A percentile compares a stretch with the other conserved stretches of the same genome.
phyloP scores from a whole-genome alignment of 1,140 invertebrate species.

The Pomacea maculata region DNA sequence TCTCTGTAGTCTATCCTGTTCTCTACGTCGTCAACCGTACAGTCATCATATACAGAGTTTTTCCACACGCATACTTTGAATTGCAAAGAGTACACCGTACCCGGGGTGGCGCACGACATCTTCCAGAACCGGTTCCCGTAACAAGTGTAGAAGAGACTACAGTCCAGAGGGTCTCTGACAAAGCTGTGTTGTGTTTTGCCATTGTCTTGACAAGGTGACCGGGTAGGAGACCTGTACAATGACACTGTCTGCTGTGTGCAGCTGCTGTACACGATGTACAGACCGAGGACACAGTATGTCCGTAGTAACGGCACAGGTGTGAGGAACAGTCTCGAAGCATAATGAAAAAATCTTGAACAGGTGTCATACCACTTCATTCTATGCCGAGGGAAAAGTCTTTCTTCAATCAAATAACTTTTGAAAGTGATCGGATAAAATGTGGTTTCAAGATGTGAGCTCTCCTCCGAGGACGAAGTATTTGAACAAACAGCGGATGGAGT shows the following conservation, averaged over 20 bases:
- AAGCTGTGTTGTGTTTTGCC: conserved; percentile 15
- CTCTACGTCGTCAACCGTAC: not conserved
- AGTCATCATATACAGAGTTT: conserved; percentile 32
- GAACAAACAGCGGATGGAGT: too few species aligned
- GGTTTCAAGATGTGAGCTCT: too few species aligned
- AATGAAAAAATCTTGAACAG: too few species aligned
- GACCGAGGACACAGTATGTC: too few species aligned
- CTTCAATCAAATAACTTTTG: too few species aligned
- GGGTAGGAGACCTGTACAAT: conserved; percentile 16
- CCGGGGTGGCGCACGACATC: conserved; percentile 20
- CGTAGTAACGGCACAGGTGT: too few species aligned
- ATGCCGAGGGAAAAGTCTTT: too few species aligned
- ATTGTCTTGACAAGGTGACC: conserved; percentile 10
- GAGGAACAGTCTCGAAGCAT: too few species aligned
- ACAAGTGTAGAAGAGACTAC: conserved; percentile 35
- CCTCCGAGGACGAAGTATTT: too few species aligned
- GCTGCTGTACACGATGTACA: not conserved
- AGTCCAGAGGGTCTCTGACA: conserved; percentile 29
- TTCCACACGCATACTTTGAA: conserved; percentile 38
- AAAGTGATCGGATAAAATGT: too few species aligned
- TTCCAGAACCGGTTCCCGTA: conserved; percentile 26
- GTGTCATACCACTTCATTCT: too few species aligned
- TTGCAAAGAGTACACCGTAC: conserved; percentile 32
- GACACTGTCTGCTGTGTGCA: conserved; percentile 1
- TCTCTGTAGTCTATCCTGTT: not conserved